Evolutionary conservation across 1,140 invertebrate genomes (phyloP).

Genomic region (Calliphora vicina): DNA sequence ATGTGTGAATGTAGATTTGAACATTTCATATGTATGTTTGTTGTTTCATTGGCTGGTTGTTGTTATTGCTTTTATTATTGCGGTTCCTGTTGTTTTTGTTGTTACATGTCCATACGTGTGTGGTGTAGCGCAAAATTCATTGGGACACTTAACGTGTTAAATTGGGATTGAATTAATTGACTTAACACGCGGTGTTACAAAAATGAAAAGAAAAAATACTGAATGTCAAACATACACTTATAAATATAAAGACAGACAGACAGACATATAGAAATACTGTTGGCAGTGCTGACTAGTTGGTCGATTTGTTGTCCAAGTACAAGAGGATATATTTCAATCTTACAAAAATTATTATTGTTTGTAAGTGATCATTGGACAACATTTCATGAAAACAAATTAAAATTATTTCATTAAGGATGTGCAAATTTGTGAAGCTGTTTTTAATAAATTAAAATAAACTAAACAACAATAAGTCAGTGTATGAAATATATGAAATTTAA

Average conservation of each 20-base stretch:
- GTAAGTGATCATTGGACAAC: not conserved
- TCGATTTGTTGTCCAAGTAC: not conserved
- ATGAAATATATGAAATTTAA: no score
- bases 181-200: slow-evolving; percentile 27
- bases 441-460: no score
- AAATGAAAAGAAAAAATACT: not conserved
- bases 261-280: not conserved
- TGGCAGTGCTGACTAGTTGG: not conserved
- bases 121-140: slow-evolving; percentile 26
- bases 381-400: not conserved
- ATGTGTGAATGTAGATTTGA: not conserved
- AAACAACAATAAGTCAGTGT: no score
- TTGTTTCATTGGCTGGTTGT: not conserved
- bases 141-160: slow-evolving; percentile 35
- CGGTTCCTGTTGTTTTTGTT: not conserved
- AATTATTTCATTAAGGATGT: not conserved
- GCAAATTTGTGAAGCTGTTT: no score
- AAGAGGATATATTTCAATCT: not conserved
- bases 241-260: not conserved
- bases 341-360: not conserved
- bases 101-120: slow-evolving; percentile 17
- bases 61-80: not conserved
- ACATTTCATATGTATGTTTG: not conserved
- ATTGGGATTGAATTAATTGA: slow-evolving; percentile 34
- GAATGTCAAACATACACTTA: slow-evolving; percentile 18